Base-by-base conservation (phyloP, 2,113 vertebrate species). In the Hepsetus odoe region DNA sequence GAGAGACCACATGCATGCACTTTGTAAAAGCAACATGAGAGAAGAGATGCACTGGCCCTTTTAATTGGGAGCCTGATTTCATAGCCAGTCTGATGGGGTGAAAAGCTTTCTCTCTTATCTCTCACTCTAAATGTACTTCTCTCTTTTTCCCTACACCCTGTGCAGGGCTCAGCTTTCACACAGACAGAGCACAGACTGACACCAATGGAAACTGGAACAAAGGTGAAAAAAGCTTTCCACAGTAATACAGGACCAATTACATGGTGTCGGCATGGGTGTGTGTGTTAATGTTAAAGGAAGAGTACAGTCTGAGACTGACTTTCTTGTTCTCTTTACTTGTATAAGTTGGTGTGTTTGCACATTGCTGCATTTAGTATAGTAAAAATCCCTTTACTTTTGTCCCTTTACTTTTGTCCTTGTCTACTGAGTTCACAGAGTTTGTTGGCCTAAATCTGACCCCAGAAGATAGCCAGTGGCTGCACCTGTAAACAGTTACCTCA, bases 221-320 rank as follows among this genome's bases (percentile, higher is more conserved):
- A 78, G 72, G 80, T 69, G 70, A 68, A 88, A 80, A 72, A 44
- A 46, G 49, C 80, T 83, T 77, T 74, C 62, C 68, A 83, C 68
- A 79, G 62, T 85, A 80, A 74, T 85, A 85, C 72, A 82, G 70
- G 82, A 80, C 85, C 88, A 86, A 89, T 88, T 89, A 84, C 38
- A 24, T 58, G 69, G 82, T 67, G 61, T 69, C 65, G 35, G 35
- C 18, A 59, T 32, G 22, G 46, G 28, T 49, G 46, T 65, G 40
- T 70, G 44, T 51, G 44, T 22, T 44, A 22, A 40, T 38, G 68
- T 24, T 7, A 32, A 32, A 62, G 28, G 5, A 32, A 33, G 5
- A 35, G 32, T 7, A 55, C 51, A 55, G 51, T 7, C 22, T 10
- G 10, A 55, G 5, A 55, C n/a, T 5, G 3, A 14, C 1, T 16